Evolutionary conservation across 1,140 invertebrate genomes (phyloP).

Genomic region (Dreissena rostriformis): DNA sequence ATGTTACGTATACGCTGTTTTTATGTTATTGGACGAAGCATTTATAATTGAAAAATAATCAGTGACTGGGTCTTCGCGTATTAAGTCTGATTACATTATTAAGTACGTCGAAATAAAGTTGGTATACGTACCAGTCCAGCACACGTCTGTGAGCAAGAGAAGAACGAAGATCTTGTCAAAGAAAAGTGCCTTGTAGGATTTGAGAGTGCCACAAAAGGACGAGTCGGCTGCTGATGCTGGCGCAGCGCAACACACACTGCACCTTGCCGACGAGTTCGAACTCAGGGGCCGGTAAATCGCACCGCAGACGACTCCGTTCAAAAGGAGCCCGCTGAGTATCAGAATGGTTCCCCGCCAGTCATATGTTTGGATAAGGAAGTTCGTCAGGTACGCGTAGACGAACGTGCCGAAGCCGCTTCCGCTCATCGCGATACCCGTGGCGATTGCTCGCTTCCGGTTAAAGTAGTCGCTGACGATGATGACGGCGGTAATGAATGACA

Average conservation of each 20-base stretch:
- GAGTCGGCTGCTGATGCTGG: not conserved
- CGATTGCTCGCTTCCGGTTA: conserved; percentile 93
- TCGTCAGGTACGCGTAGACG: conserved; percentile 74
- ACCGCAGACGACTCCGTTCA: conserved; percentile 90
- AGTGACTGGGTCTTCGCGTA: too few relatives aligned
- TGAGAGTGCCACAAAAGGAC: conserved; percentile 7
- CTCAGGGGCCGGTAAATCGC: conserved; percentile 89
- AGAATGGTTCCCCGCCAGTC: conserved; percentile 85
- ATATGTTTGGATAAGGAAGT: conserved; percentile 71
- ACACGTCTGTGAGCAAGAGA: conserved; percentile 52
- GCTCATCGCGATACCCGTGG: conserved; percentile 90
- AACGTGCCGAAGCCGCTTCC: conserved; percentile 79
- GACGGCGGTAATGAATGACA: conserved; percentile 90
- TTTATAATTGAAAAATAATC: too few relatives aligned
- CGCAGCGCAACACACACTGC: conserved; percentile 1
- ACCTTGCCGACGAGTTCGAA: not conserved
- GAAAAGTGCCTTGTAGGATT: conserved; percentile 61
- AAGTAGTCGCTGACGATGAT: conserved; percentile 93
- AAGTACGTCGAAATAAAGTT: too few relatives aligned
- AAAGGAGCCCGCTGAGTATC: conserved; percentile 90
- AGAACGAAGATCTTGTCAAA: conserved; percentile 55
- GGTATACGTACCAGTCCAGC: conserved; percentile 60
- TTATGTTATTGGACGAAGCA: too few relatives aligned
- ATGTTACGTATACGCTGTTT: too few relatives aligned
- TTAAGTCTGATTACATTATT: too few relatives aligned